Conservation (phyloP, 2,888 invertebrate species). For the Siphlonurus alternatus region DNA sequence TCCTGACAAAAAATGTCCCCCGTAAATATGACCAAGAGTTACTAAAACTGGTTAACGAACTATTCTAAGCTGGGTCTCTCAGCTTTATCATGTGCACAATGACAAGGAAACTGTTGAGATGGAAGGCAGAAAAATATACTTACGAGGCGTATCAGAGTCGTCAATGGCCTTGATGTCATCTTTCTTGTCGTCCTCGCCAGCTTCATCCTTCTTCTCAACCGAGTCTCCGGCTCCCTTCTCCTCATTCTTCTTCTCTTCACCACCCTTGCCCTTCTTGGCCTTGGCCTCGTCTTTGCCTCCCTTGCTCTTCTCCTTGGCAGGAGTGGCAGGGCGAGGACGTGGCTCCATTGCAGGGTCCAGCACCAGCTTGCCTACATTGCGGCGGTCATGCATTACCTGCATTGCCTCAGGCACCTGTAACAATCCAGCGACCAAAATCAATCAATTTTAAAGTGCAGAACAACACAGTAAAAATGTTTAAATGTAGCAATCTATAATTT, state of each 20-base stretch:
- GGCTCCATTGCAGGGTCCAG: conserved; percentile 65
- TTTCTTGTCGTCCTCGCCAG: conserved; percentile 30
- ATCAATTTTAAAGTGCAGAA: neutral
- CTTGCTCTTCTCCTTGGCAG: conserved; percentile 34
- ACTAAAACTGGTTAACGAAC: too few relatives aligned
- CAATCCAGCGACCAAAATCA: too few relatives aligned
- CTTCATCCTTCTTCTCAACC: conserved; percentile 41
- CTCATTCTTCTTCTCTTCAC: conserved; percentile 41
- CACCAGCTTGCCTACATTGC: conserved; percentile 76
- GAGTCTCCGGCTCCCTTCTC: conserved; percentile 11
- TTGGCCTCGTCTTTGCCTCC: conserved; percentile 9
- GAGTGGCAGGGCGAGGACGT: conserved; percentile 62
- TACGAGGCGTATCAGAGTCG: conserved; percentile 9
- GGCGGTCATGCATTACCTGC: conserved; percentile 85
- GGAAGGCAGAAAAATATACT: too few relatives aligned
- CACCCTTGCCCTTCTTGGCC: conserved; percentile 34
- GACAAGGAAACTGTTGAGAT: neutral
- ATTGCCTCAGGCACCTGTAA: conserved; percentile 66
- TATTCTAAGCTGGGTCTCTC: too few relatives aligned
- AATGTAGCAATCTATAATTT: conserved; percentile 2
- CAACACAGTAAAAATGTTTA: neutral
- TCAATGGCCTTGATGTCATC: conserved; percentile 16
- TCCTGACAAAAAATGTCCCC: too few relatives aligned
- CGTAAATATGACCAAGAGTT: too few relatives aligned
- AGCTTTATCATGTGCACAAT: neutral